Conservation (phyloP, 2,797 vertebrate species). For the Falco cherrug region DNA sequence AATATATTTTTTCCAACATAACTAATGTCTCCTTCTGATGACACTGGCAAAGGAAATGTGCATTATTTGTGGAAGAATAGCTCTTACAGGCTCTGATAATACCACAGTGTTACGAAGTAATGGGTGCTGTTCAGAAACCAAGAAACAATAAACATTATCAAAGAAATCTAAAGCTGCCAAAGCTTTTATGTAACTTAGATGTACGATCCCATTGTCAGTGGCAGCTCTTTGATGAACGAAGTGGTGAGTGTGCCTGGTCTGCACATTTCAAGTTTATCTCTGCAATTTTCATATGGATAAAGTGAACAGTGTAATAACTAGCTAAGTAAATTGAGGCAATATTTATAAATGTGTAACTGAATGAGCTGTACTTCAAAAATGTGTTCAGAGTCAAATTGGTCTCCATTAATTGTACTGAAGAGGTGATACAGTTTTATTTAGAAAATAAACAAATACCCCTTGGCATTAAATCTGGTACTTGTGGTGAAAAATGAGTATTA, state of each 20-base stretch:
- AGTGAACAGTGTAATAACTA: neutral
- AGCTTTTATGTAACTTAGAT: neutral
- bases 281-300: neutral
- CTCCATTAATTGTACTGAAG: neutral
- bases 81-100: neutral
- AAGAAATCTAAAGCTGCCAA: neutral
- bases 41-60: neutral
- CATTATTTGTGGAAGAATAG: neutral
- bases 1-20: neutral
- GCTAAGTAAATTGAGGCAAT: neutral
- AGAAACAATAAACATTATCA: neutral
- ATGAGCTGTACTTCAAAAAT: neutral
- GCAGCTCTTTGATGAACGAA: neutral
- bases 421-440: neutral
- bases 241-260: neutral
- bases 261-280: neutral
- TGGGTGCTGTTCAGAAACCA: neutral
- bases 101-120: neutral
- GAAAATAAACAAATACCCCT: neutral
- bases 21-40: neutral
- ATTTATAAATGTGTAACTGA: neutral
- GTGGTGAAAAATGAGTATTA: neutral
- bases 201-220: neutral
- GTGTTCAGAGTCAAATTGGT: neutral
- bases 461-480: neutral